Evolutionary conservation across 2,888 invertebrate genomes (phyloP), one percentile per base, ranked within the genome.

Genomic region (Nycteola revayana): DNA sequence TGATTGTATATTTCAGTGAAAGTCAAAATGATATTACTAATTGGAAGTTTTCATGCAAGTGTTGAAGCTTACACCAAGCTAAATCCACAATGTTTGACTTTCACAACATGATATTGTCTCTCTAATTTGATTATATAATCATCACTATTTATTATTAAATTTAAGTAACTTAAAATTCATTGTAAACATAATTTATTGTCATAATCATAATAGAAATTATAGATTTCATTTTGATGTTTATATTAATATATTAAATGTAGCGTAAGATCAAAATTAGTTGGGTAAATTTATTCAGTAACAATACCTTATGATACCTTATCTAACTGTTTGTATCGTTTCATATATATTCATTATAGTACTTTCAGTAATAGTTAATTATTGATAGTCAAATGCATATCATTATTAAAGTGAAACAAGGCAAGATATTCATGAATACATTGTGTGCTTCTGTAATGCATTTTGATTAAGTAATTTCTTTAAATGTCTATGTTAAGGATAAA

Each of bases 211-310:
- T 82, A 84, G 82, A 73, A 77, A 70, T 72, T 77, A 77, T 85
- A 86, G 85, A 82, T 75, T 86, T 87, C 86, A 81, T 87, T 70
- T 87, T 76, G 77, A 84, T 86, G 83, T 87, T 68, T 81, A 64
- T 67, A 68, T 80, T 81, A 79, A 79, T 81, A 81, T 85, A 85
- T 80, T 79, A 69, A 77, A 76, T 69, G 60, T 78, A 84, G 81
- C 61, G 82, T 86, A 87, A 86, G 86, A 79, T 80, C 68, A 68
- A 59, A 57, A 75, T 66, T 65, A 80, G 83, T 84, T 85, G 75
- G 75, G 80, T 86, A 74, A 63, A 67, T 68, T 62, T 74, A 75
- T 76, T 81, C 77, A 74, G 61, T 73, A 73, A 65, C 60, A 50
- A 42, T 66, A 59, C 21, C 21, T 21, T 21, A 21, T 54, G 48